phyloP scores from a whole-genome alignment of 1,140 invertebrate genomes.

The Hylaeus anthracinus region DNA sequence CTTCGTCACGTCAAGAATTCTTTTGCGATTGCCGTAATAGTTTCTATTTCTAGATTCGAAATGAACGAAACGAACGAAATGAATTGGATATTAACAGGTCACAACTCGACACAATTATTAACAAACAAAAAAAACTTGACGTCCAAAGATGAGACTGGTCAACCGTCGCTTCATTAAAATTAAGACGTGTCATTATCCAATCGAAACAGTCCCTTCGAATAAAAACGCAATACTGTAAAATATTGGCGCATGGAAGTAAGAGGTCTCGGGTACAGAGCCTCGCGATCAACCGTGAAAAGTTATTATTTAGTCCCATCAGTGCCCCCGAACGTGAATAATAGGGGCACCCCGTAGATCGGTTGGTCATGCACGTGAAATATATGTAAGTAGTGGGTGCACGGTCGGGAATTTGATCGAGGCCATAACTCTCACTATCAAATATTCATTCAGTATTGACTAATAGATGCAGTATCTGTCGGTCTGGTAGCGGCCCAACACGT shows the following conservation, averaged over 20 bases:
- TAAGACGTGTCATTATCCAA: too few species aligned
- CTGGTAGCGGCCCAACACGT: slow-evolving; percentile 41
- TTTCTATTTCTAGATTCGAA: too few species aligned
- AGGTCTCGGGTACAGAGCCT: background rate
- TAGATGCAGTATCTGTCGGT: slow-evolving; percentile 70
- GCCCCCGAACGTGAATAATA: slow-evolving; percentile 40
- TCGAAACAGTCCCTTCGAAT: too few species aligned
- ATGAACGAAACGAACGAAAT: too few species aligned
- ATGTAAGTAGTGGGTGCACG: slow-evolving; percentile 59
- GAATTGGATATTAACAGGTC: too few species aligned
- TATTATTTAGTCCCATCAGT: background rate
- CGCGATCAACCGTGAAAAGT: background rate
- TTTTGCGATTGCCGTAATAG: too few species aligned
- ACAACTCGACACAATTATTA: too few species aligned
- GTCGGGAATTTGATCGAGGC: slow-evolving; percentile 71
- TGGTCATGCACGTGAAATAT: slow-evolving; percentile 68
- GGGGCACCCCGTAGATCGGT: slow-evolving; percentile 35
- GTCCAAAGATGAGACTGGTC: too few species aligned
- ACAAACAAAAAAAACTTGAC: too few species aligned
- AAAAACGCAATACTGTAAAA: background rate
- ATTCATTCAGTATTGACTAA: slow-evolving; percentile 75
- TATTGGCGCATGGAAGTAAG: too few species aligned
- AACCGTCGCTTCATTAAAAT: too few species aligned
- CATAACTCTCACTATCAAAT: slow-evolving; percentile 74
- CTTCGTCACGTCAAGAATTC: too few species aligned